A percentile compares a stretch with the other conserved stretches of the same genome.
phyloP scores from a whole-genome alignment of 2,113 vertebrate genomes.

The Vidua chalybeata region DNA sequence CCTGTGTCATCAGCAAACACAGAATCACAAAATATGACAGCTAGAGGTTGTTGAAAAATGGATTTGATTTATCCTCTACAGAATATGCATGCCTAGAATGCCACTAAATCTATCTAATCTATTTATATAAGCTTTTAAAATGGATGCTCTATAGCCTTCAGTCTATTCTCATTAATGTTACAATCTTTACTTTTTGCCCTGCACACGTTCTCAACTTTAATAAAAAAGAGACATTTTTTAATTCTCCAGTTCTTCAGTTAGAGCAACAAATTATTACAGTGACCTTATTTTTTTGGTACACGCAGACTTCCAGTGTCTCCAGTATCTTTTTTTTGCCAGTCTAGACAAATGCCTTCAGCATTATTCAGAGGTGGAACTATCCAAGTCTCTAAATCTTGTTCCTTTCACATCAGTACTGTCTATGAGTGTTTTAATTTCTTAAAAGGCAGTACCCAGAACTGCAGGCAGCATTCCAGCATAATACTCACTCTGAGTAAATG shows the following conservation, averaged over 20 bases:
- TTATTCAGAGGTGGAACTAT: neutral
- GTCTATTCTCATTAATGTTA: neutral
- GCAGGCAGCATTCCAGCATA: neutral
- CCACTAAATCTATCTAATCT: neutral
- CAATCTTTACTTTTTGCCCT: neutral
- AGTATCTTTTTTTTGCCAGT: neutral
- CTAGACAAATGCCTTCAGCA: neutral
- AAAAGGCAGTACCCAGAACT: neutral
- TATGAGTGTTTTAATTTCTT: neutral
- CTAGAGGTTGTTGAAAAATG: neutral
- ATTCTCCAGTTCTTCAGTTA: neutral
- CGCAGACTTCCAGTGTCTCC: neutral
- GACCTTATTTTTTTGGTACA: neutral
- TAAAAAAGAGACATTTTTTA: neutral
- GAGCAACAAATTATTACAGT: neutral
- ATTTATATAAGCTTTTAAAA: neutral
- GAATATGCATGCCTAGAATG: neutral
- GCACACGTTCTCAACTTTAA: neutral
- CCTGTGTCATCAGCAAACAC: neutral
- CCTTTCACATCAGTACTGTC: neutral
- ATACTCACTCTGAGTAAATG: neutral
- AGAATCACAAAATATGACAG: neutral
- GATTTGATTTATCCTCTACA: neutral
- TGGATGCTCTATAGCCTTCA: neutral
- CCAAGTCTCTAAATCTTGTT: neutral